Percentiles rank a stretch among this genome's conserved stretches.
These are phyloP conservation scores for Sclerodermus sp. DNA, from an alignment of 2,888 invertebrate genomes.

Conservation along the genomic window DNA sequence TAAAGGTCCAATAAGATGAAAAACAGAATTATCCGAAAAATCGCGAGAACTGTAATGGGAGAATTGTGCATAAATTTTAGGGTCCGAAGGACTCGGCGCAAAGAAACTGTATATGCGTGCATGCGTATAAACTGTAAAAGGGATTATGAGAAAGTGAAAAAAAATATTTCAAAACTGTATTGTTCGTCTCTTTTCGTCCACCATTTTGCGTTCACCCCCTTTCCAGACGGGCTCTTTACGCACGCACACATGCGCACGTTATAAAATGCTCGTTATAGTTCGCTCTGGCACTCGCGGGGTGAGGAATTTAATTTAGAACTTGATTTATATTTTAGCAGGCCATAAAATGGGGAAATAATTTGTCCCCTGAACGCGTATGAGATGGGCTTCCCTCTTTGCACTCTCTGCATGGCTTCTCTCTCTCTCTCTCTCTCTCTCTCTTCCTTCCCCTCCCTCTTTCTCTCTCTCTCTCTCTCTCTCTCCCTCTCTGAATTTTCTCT, in stretches of 20 bases:
- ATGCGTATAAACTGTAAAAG: no score
- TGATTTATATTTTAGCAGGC: conserved; percentile 57
- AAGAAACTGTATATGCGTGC: no score
- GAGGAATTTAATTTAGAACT: conserved; percentile 57
- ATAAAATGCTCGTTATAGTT: conserved; percentile 56
- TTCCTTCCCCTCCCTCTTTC: conserved; percentile 1
- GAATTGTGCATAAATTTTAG: no score
- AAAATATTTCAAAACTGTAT: conserved; percentile 1
- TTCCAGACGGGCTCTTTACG: not conserved
- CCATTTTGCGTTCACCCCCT: conserved; percentile 2
- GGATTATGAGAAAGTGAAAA: not conserved
- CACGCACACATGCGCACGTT: conserved; percentile 31
- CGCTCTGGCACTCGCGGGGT: conserved; percentile 26
- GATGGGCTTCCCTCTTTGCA: conserved; percentile 30
- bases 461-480: conserved; percentile 12
- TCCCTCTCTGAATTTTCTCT: not conserved
- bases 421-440: conserved; percentile 3
- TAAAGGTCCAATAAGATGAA: no score
- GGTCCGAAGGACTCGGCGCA: no score
- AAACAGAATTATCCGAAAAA: no score
- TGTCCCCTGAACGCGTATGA: conserved; percentile 55
- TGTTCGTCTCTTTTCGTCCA: not conserved
- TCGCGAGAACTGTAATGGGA: no score
- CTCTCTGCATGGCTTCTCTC: conserved; percentile 1
- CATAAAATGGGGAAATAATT: conserved; percentile 57